Conservation (phyloP, 1,140 invertebrate genomes). For the Macrobrachium rosenbergii region DNA sequence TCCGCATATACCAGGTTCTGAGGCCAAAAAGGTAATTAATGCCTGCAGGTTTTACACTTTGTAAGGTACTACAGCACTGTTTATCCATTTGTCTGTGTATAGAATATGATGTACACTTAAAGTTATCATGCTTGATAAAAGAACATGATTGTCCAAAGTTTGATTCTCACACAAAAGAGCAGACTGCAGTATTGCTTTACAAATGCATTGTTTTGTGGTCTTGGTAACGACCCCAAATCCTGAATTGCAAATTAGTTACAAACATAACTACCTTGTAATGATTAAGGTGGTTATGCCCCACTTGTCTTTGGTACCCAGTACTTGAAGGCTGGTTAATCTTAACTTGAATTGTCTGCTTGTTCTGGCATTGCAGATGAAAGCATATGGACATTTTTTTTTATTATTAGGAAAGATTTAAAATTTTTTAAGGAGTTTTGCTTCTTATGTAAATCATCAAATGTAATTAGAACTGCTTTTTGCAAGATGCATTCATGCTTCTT, state of each 20-base stretch:
- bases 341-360: too few relatives aligned
- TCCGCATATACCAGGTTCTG: slow-evolving; percentile 50
- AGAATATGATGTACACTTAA: not conserved
- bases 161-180: too few relatives aligned
- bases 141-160: too few relatives aligned
- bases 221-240: too few relatives aligned
- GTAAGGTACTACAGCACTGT: too few relatives aligned
- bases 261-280: too few relatives aligned
- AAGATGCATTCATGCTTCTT: not conserved
- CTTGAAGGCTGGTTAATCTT: too few relatives aligned
- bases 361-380: not conserved
- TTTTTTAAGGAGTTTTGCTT: not conserved
- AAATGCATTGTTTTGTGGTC: too few relatives aligned
- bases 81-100: not conserved
- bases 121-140: not conserved
- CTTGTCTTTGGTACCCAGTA: too few relatives aligned
- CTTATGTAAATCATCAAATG: not conserved
- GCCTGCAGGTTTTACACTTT: not conserved
- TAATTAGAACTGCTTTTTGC: not conserved
- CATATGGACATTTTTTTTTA: not conserved
- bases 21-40: slow-evolving; percentile 46
- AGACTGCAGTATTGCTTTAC: too few relatives aligned
- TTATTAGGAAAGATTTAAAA: not conserved
- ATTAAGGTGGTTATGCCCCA: too few relatives aligned
- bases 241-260: too few relatives aligned